Conservation (phyloP, 1,140 invertebrate genomes). For the Berghia stephanieae region DNA sequence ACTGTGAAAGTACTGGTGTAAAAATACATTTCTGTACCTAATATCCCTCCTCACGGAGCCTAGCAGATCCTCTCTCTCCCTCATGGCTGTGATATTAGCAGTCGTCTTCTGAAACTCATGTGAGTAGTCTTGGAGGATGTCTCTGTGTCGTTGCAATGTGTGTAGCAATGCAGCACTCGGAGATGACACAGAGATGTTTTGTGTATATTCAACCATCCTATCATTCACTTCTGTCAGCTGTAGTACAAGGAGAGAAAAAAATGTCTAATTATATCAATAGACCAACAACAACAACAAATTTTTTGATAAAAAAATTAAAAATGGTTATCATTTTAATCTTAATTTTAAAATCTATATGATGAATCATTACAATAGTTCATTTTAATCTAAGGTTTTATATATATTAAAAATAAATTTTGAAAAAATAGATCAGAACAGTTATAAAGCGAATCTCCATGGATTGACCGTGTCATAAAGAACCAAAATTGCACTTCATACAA, state of each 20-base stretch:
- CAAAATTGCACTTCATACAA: too few relatives aligned
- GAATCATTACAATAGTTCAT: too few relatives aligned
- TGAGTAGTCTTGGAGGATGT: constrained; percentile 92
- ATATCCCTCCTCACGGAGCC: constrained; percentile 73
- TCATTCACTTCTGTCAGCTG: constrained; percentile 88
- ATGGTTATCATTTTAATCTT: not conserved
- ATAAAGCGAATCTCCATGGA: too few relatives aligned
- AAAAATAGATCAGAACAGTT: too few relatives aligned
- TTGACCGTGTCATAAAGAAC: too few relatives aligned
- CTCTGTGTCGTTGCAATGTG: constrained; percentile 91
- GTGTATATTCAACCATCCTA: constrained; percentile 80
- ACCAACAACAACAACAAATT: not conserved
- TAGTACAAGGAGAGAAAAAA: too few relatives aligned
- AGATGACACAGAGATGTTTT: constrained; percentile 67
- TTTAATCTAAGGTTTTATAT: too few relatives aligned
- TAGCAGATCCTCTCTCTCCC: constrained; percentile 88
- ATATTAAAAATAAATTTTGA: too few relatives aligned
- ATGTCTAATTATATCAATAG: not conserved
- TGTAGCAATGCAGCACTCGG: constrained; percentile 79
- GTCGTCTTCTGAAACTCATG: constrained; percentile 93
- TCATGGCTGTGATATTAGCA: constrained; percentile 83
- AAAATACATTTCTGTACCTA: constrained; percentile 72
- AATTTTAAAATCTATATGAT: too few relatives aligned
- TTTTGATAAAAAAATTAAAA: not conserved
- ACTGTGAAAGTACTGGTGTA: too few relatives aligned